Base-by-base conservation (phyloP, 1,140 invertebrate species). In the Dreissena rostriformis region DNA sequence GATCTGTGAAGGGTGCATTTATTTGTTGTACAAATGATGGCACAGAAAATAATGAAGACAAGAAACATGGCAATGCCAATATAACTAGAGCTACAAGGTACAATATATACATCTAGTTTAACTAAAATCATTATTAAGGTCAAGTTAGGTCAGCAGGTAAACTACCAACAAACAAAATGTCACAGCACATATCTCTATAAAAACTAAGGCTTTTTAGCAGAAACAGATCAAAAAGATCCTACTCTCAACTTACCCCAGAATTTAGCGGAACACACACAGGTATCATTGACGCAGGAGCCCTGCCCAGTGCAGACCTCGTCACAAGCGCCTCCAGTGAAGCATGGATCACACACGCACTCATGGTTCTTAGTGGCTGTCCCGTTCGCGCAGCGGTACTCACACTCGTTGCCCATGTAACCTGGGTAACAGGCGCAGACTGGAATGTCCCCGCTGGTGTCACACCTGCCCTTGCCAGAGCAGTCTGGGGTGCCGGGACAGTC, bases 401-500 rank as follows among this genome's bases (percentile, higher is more conserved):
- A 90, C 15, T 86, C 87, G 14, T 77, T 71, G 19, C 90, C 90
- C 87, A 90, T 88, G 85, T 87, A 91, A 19, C 88, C 88, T 1
- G 75, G 22, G 5, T 72, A 53, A 81, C 90, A 91, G 52, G 68
- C 83, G 53, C 74, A 90, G 19, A 85, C 86, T 86, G 89, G 89
- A 28, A 86, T 83, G 24, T 85, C 74, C 6, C 80, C 75, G 24
- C 77, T 86, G 17, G 51, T 80, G 65, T 88, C 86, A 76, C 89
- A 90, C 15, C 66, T 53, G 52, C 89, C 89, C 72, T 89, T 75
- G 51, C 86, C 70, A 63, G 84, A 86, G 68, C 90, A 91, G 70
- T 91, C 83, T 12, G 90, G 90, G 39, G 76, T 79, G 1, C 90
- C 90, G 24, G 90, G 89, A 76, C 90, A 91, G 77, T 91, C 90